Evolutionary conservation across 2,797 vertebrate species (phyloP), one percentile per base, ranked within the genome.

Genomic region (Jordanella pulchra): DNA sequence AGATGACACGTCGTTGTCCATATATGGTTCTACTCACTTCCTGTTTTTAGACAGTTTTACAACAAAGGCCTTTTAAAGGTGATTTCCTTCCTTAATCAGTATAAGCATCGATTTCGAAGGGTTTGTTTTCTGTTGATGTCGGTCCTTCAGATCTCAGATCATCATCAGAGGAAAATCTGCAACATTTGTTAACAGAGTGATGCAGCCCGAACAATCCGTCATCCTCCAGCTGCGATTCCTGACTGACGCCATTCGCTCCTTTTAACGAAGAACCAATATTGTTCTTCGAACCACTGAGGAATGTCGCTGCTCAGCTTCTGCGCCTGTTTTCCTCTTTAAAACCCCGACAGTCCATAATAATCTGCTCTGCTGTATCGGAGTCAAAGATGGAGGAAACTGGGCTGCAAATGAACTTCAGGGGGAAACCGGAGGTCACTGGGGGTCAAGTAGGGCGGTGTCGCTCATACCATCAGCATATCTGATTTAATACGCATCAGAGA

Each of bases 401-500:
- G 44, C 35, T 73, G 82, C 79, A 63, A 86, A 83, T 79, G 83
- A 71, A 85, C 88, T 86, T 81, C 87, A 71, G 14, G 82, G 80
- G 75, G 78, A 82, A 88, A 83, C 72, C 80, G 61, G 69, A 72
- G 90, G 88, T 87, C 86, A 82, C 21, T 0, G 27, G 4, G 80
- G 86, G 85, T 91, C 76, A 80, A 80, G 73, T 64, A 32, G 47
- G 63, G 67, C 70, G 84, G 71, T 9, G 54, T 76, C 67, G 76
- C 58, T 30, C 53, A 15, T 65, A 61, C 80, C 63, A 72, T 63
- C 83, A 77, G 75, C 83, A 80, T 89, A 87, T 93, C 91, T 92
- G 92, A 93, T 91, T 93, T 87, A 92, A 90, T 84, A 87, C 85
- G 77, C 84, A 80, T 78, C 70, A 21, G 76, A 72, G 80, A 30